These are phyloP conservation scores for Amphiprion ocellaris DNA, from an alignment of 2,113 vertebrate genomes.

Conservation along the genomic window DNA sequence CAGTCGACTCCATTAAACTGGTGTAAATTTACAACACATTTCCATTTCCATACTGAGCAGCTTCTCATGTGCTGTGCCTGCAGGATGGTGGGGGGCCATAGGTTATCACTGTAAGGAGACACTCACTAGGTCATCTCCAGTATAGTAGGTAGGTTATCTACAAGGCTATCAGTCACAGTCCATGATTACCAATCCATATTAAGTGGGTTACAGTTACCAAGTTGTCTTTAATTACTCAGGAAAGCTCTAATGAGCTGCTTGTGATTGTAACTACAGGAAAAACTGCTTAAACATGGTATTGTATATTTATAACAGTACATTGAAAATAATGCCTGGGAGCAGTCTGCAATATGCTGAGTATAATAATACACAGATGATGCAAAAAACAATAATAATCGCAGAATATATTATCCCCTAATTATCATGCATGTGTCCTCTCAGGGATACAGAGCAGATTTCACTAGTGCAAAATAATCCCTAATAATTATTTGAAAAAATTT, in stretches of 20 bases:
- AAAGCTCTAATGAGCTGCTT: conserved; percentile 5
- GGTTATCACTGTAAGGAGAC: conserved; percentile 46
- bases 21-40: background rate
- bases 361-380: background rate
- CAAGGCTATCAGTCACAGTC: conserved; percentile 12
- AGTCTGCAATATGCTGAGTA: background rate
- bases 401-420: background rate
- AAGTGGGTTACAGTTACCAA: conserved; percentile 23
- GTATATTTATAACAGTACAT: background rate
- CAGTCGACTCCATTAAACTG: too few relatives aligned
- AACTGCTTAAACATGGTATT: background rate
- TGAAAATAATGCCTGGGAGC: background rate
- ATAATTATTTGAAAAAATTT: conserved; percentile 1
- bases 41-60: background rate
- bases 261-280: background rate
- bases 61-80: background rate
- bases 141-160: conserved; percentile 41
- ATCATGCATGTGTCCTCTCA: background rate
- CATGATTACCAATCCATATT: conserved; percentile 36
- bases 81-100: background rate
- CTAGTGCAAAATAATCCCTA: background rate
- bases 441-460: background rate
- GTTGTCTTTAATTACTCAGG: background rate
- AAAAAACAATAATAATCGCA: background rate
- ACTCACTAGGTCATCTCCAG: conserved; percentile 36